Base-by-base conservation (phyloP, 2,797 vertebrate genomes). In the Jordanella pulchra region DNA sequence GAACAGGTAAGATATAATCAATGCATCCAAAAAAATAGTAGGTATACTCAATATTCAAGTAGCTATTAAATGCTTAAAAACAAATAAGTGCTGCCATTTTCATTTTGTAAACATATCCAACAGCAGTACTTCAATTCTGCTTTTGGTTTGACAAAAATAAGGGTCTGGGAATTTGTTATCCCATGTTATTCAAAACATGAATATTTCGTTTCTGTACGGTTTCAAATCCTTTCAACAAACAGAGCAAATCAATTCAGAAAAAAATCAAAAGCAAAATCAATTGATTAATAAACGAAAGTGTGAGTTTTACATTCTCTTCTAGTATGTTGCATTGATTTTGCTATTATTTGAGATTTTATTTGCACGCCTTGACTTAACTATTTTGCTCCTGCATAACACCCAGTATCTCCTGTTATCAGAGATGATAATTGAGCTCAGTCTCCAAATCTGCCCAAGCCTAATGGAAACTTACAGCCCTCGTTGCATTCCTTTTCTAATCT, bases 401-500 rank as follows among this genome's bases (percentile, higher is more conserved):
- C 39, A 23, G 42, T 18, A 45, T 50, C n/a, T n/a, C n/a, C n/a
- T n/a, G 69, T 65, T n/a, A 58, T 67, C 71, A 23, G 54, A 60
- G 65, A 48, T 73, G 21, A 71, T 69, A 63, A 58, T n/a, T 28
- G 45, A 81, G 28, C 28, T 14, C 63, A 67, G 28, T 67, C 71
- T n/a, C 13, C 1, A 72, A 74, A 76, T 67, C 47, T 69, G 65
- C 15, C 47, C 47, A 45, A 76, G 32, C 48, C 54, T 44, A 30
- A 76, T 15, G 5, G 42, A 68, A 47, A 54, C 73, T 68, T 69
- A 7, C 53, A 54, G 18, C 53, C 39, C 50, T 70, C 30, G 13
- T 9, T 69, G 60, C 73, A 73, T 75, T 58, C 73, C 72, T 28
- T 1, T 13, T n/a, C 13, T 71, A 69, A 17, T 83, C 75, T 67